These are phyloP conservation scores for Chionis minor DNA, from an alignment of 2,113 vertebrate species.

Conservation along the genomic window DNA sequence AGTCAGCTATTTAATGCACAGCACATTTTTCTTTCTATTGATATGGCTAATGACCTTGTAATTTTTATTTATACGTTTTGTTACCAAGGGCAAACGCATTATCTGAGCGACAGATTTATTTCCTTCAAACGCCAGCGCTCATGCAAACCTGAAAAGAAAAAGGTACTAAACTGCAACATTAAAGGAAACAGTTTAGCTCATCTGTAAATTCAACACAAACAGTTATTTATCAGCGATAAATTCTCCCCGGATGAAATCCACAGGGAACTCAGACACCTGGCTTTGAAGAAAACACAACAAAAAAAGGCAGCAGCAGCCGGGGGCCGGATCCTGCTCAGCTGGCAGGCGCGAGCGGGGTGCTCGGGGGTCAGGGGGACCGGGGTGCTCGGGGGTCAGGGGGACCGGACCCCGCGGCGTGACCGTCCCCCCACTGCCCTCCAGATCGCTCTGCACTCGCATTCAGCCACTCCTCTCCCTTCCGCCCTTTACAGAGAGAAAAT, in stretches of 20 bases:
- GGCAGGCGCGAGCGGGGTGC: not conserved
- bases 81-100: slow-evolving; percentile 27
- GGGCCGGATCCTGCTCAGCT: not conserved
- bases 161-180: slow-evolving; percentile 21
- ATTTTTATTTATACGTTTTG: slow-evolving; percentile 44
- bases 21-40: slow-evolving; percentile 1
- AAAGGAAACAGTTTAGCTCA: slow-evolving; percentile 33
- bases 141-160: slow-evolving; percentile 22
- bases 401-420: too few species aligned
- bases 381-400: not conserved
- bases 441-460: not conserved
- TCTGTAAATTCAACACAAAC: slow-evolving; percentile 43
- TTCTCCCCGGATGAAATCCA: not conserved
- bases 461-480: not conserved
- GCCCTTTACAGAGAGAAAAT: not conserved
- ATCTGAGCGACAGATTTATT: slow-evolving; percentile 39
- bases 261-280: not conserved
- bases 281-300: not conserved
- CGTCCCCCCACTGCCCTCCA: not conserved
- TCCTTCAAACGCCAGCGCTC: not conserved
- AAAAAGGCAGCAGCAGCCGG: not conserved
- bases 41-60: slow-evolving; percentile 46
- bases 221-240: slow-evolving; percentile 46
- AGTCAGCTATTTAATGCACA: not conserved
- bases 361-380: not conserved